phyloP scores from a whole-genome alignment of 2,888 invertebrate species.

The Chironomus riparius region DNA sequence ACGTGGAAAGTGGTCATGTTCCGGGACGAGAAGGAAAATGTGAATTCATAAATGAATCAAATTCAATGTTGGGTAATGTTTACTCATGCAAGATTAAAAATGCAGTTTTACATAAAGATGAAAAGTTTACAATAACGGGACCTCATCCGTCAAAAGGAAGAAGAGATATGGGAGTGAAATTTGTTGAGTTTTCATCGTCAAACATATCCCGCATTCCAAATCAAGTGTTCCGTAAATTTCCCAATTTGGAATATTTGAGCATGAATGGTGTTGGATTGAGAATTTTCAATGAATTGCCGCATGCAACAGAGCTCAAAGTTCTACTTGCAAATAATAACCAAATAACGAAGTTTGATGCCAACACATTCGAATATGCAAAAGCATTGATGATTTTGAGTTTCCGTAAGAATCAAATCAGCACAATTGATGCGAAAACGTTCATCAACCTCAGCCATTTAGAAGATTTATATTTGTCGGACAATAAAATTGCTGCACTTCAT shows the following conservation, averaged over 20 bases:
- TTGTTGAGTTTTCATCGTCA: constrained; percentile 5
- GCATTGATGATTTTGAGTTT: constrained; percentile 1
- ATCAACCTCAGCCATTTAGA: not conserved
- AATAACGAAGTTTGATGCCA: not conserved
- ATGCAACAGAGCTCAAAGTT: not conserved
- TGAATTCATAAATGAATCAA: not conserved
- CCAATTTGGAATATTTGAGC: constrained; percentile 6
- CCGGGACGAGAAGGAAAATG: constrained; percentile 20
- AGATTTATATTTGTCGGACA: constrained; percentile 10
- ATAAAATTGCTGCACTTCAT: not conserved
- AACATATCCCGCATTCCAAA: constrained; percentile 7
- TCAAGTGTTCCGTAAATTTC: constrained; percentile 8
- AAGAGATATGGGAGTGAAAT: constrained; percentile 2
- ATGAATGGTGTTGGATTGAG: constrained; percentile 1
- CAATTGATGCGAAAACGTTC: constrained; percentile 1
- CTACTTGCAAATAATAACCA: constrained; percentile 3
- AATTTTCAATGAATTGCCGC: not conserved
- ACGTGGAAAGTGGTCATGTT: not conserved
- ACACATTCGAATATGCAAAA: not conserved
- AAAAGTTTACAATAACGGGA: constrained; percentile 9
- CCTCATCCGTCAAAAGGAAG: constrained; percentile 6
- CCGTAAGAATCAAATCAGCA: not conserved
- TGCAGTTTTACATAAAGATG: constrained; percentile 11
- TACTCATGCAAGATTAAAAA: constrained; percentile 14
- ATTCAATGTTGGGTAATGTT: constrained; percentile 10